A percentile compares a stretch with the other conserved stretches of the same genome.
These are phyloP conservation scores for Chloromyia formosa DNA, from an alignment of 2,888 invertebrate genomes.

Conservation along the genomic window DNA sequence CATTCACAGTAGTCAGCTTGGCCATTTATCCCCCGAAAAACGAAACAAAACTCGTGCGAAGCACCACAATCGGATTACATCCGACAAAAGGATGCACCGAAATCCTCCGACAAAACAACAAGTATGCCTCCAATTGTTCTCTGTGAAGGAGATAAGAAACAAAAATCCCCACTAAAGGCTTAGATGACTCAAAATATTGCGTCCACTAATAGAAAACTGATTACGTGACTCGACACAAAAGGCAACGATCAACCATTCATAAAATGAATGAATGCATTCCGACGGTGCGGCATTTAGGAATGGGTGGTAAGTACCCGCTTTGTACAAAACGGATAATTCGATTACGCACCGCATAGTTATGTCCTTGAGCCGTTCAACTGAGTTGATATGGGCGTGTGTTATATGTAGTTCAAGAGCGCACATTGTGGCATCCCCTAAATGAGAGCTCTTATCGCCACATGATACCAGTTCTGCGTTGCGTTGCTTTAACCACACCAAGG, in stretches of 20 bases:
- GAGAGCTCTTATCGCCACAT: conserved; percentile 43
- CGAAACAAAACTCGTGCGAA: conserved; percentile 11
- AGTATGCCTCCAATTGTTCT: background rate
- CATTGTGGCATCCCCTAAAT: conserved; percentile 24
- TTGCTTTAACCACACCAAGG: no score
- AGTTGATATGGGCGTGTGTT: background rate
- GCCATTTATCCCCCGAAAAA: background rate
- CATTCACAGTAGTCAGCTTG: background rate
- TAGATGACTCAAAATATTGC: conserved; percentile 16
- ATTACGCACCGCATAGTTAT: conserved; percentile 33
- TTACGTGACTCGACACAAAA: conserved; percentile 16
- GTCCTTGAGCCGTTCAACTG: conserved; percentile 34
- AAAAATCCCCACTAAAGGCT: conserved; percentile 16
- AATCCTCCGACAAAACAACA: conserved; percentile 15
- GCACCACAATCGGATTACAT: conserved; percentile 42
- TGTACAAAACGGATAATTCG: conserved; percentile 36
- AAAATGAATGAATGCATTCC: conserved; percentile 24
- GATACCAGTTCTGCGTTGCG: conserved; percentile 19
- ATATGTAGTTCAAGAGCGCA: conserved; percentile 34
- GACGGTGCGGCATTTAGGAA: background rate
- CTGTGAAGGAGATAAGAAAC: conserved; percentile 9
- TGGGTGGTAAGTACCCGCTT: background rate
- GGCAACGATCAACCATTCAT: no score
- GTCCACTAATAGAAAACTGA: conserved; percentile 30
- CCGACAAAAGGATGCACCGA: background rate